Evolutionary conservation across 2,797 vertebrate genomes (phyloP).

Genomic region (Enteromius thamalakanensis): DNA sequence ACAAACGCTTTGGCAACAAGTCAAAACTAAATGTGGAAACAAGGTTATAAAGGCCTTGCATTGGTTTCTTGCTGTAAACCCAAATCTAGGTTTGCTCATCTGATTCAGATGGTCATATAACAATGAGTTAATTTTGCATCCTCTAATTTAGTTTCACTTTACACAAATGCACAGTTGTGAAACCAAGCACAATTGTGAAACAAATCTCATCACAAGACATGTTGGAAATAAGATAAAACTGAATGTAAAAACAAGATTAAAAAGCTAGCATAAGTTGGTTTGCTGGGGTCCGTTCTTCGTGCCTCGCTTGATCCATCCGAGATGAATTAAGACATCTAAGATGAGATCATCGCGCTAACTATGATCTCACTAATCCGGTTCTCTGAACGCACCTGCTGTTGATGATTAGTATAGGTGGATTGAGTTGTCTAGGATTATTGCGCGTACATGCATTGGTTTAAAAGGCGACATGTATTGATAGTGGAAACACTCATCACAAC

Average conservation of each 20-base stretch:
- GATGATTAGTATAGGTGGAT: too few species aligned
- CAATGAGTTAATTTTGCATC: not conserved
- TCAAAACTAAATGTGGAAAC: conserved; percentile 20
- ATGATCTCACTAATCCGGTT: too few species aligned
- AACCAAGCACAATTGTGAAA: not conserved
- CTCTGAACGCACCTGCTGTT: too few species aligned
- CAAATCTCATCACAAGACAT: too few species aligned
- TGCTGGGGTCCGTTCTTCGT: not conserved
- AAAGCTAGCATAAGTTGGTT: not conserved
- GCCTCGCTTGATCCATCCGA: too few species aligned
- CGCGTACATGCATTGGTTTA: too few species aligned
- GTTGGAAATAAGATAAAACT: not conserved
- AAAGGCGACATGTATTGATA: too few species aligned
- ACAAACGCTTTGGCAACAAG: conserved; percentile 35
- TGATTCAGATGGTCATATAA: not conserved
- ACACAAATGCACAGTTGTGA: conserved; percentile 33
- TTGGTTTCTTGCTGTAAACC: not conserved
- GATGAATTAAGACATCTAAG: too few species aligned
- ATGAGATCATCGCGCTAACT: too few species aligned
- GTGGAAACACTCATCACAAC: too few species aligned
- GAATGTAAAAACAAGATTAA: not conserved
- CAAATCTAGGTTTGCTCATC: not conserved
- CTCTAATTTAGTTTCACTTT: not conserved
- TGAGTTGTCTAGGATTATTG: too few species aligned
- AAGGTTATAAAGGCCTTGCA: not conserved